Base-by-base conservation (phyloP, 1,140 invertebrate species). In the Trichonephila clavipes region DNA sequence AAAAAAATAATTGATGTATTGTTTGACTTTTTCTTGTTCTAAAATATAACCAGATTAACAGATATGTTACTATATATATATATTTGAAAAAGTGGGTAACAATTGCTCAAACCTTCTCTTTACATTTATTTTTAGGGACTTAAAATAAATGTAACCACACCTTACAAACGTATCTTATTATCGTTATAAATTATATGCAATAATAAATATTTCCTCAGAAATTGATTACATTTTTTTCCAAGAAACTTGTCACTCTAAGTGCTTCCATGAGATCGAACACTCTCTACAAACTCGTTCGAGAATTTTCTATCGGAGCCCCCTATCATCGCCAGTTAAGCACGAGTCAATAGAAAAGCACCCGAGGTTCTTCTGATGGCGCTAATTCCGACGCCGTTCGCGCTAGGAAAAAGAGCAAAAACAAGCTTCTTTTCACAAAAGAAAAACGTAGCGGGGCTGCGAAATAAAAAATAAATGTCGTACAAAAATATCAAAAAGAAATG, bases 321-420 rank as follows among this genome's bases (percentile, higher is more conserved):
- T 82, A 19, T 82, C 81, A 28, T 85, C 51, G 51, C 83, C 83
- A 85, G 83, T 85, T 85, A 85, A 61, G 83, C 83, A 85, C 83
- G 83, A 89, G 64, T 89, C 88, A 89, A 89, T 58, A 40, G 86
- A 28, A 88, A 64, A 62, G 24, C 34, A 44, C 59, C 62, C 81
- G 28, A 40, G 61, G 59, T 66, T 28, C 28, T 28, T 40, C 81
- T 92, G 90, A 92, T 92, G 90, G 90, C 90, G 90, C 90, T 92
- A 92, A 92, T 92, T 92, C 81, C 62, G 90, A 82, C 90, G 90
- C 90, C 81, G 81, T 51, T 51, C 90, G 90, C 61, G 90, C 59
- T 85, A 92, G 81, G 51, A 92, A 92, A 92, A 92, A 85, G 90
- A 28, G 82, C 90, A 92, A 92, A 92, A 92, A 92, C 90, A 92